Conservation (phyloP, 2,888 invertebrate genomes). For the Macrosoma leucophasiata region DNA sequence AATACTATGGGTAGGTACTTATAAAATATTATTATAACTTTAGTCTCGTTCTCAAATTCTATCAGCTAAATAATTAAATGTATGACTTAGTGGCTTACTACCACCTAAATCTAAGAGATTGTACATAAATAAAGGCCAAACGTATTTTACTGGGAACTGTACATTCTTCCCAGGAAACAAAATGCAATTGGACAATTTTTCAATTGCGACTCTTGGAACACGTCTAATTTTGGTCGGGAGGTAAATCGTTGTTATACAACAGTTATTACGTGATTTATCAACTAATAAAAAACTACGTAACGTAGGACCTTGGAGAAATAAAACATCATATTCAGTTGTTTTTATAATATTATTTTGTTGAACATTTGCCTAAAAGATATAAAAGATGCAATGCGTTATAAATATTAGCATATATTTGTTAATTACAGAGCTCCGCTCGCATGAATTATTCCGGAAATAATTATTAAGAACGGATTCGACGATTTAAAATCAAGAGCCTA, state of each 20-base stretch:
- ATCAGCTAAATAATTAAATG: too few relatives aligned
- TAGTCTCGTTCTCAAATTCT: too few relatives aligned
- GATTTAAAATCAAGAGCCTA: slow-evolving; percentile 38
- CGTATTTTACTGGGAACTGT: slow-evolving; percentile 34
- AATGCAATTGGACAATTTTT: slow-evolving; percentile 71
- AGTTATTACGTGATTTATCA: too few relatives aligned
- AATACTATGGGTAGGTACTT: too few relatives aligned
- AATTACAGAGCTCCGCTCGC: slow-evolving; percentile 39
- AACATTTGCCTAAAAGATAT: slow-evolving; percentile 19
- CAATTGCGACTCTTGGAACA: slow-evolving; percentile 58
- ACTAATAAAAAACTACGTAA: too few relatives aligned
- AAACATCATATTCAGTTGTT: too few relatives aligned
- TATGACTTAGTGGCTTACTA: too few relatives aligned
- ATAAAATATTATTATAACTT: too few relatives aligned
- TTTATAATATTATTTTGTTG: slow-evolving; percentile 31
- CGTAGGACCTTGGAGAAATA: too few relatives aligned
- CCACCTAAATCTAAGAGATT: too few relatives aligned
- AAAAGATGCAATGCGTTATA: slow-evolving; percentile 48
- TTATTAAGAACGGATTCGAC: slow-evolving; percentile 49
- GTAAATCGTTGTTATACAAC: slow-evolving; percentile 47
- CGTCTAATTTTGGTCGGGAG: slow-evolving; percentile 54
- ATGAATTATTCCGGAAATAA: slow-evolving; percentile 67
- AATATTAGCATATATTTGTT: slow-evolving; percentile 58
- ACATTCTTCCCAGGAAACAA: slow-evolving; percentile 56
- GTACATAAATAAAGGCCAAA: too few relatives aligned